phyloP scores from a whole-genome alignment of 2,113 vertebrate genomes.

The Agapornis roseicollis region DNA sequence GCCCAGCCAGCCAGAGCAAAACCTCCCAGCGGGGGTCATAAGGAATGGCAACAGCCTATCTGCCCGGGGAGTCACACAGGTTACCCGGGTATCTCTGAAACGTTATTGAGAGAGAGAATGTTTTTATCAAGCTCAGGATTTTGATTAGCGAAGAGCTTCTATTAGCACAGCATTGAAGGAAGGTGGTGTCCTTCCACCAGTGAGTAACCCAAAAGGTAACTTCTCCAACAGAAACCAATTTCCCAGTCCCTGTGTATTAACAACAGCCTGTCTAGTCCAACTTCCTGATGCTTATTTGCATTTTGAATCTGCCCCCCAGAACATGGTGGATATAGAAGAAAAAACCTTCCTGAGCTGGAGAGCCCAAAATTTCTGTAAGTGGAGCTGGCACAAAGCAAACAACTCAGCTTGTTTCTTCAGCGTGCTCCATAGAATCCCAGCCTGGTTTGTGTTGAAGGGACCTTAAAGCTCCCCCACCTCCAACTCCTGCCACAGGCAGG shows the following conservation, averaged over 20 bases:
- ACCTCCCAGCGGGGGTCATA: neutral
- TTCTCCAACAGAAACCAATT: neutral
- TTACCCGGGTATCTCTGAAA: neutral
- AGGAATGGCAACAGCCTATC: neutral
- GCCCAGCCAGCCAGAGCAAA: neutral
- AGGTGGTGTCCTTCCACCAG: neutral
- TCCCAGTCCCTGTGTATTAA: neutral
- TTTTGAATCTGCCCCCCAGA: neutral
- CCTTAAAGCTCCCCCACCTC: neutral
- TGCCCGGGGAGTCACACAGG: neutral
- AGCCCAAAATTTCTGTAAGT: accelerated
- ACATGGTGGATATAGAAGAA: neutral
- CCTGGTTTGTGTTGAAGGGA: neutral
- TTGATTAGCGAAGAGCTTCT: neutral
- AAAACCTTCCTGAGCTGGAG: neutral
- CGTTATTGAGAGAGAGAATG: neutral
- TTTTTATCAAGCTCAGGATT: neutral
- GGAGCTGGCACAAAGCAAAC: neutral
- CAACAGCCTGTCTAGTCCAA: neutral
- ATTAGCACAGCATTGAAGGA: neutral
- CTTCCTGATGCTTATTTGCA: neutral
- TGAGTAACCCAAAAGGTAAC: neutral
- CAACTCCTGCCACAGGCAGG: accelerated
- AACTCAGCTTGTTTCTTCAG: neutral
- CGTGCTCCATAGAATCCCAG: neutral